Percentiles rank a stretch among this genome's conserved stretches.
Conservation (phyloP, 2,888 invertebrate species). For the Keiferia lycopersicella region DNA sequence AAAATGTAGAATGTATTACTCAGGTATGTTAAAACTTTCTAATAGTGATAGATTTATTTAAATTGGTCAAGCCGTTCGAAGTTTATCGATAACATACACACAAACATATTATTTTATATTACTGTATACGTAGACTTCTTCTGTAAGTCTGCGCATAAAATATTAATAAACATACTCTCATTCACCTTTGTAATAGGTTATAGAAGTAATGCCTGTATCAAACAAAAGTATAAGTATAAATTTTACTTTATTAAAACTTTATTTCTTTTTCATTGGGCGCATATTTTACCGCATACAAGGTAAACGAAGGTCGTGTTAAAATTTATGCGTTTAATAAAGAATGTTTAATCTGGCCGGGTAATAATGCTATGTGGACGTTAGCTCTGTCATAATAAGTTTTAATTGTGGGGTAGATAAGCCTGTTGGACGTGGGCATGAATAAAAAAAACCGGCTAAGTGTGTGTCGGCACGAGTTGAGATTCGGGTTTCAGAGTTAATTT, state of each 20-base stretch:
- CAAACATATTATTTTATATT: too few species aligned
- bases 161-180: too few species aligned
- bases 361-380: conserved; percentile 40
- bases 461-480: not conserved
- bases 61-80: too few species aligned
- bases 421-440: conserved; percentile 42
- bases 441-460: not conserved
- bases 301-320: conserved; percentile 26
- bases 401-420: conserved; percentile 50
- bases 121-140: too few species aligned
- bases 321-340: conserved; percentile 41
- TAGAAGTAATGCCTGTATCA: not conserved
- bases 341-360: conserved; percentile 37
- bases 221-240: conserved; percentile 19
- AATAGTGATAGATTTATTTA: too few species aligned
- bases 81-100: too few species aligned
- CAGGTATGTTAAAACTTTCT: too few species aligned
- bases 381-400: conserved; percentile 50
- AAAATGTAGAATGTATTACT: too few species aligned
- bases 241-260: conserved; percentile 19
- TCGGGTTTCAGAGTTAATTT: not conserved
- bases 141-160: too few species aligned
- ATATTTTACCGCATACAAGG: conserved; percentile 27
- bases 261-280: conserved; percentile 25
- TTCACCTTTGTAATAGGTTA: not conserved